Conservation (phyloP, 1,140 invertebrate genomes). For the Brachionus manjavacas region DNA sequence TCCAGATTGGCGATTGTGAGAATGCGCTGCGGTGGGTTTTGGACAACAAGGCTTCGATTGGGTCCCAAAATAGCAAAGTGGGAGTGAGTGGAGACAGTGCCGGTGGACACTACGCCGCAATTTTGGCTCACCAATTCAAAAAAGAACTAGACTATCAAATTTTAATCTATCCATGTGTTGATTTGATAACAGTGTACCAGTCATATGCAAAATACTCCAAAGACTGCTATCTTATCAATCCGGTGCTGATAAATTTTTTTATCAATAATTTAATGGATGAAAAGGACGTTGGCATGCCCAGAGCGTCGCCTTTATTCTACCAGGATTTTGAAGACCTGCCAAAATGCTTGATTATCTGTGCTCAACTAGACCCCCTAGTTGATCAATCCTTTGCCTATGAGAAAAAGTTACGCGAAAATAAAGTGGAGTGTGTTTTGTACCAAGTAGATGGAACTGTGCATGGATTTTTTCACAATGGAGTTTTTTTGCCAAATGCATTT, state of each 20-base stretch:
- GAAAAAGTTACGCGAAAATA: neutral
- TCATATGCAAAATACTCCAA: neutral
- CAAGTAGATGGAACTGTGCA: slow-evolving; percentile 6
- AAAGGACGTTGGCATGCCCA: neutral
- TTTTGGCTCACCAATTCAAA: slow-evolving; percentile 25
- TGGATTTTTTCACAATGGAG: slow-evolving; percentile 40
- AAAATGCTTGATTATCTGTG: slow-evolving; percentile 26
- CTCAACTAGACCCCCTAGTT: neutral
- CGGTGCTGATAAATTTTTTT: slow-evolving; percentile 23
- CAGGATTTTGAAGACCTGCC: neutral
- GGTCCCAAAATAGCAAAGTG: neutral
- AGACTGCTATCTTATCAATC: neutral
- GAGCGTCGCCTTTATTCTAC: slow-evolving; percentile 12
- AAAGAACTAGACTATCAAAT: neutral
- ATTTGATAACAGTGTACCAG: neutral
- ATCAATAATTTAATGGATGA: slow-evolving; percentile 16
- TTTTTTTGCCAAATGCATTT: neutral
- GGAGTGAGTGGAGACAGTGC: slow-evolving; percentile 30
- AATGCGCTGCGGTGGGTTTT: neutral
- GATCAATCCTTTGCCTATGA: neutral
- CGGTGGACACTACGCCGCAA: slow-evolving; percentile 23
- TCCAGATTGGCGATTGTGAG: neutral
- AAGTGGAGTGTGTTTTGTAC: neutral
- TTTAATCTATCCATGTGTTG: slow-evolving; percentile 35
- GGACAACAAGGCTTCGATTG: neutral